These are phyloP conservation scores for Colossoma macropomum DNA, from an alignment of 2,113 vertebrate species.

Conservation along the genomic window DNA sequence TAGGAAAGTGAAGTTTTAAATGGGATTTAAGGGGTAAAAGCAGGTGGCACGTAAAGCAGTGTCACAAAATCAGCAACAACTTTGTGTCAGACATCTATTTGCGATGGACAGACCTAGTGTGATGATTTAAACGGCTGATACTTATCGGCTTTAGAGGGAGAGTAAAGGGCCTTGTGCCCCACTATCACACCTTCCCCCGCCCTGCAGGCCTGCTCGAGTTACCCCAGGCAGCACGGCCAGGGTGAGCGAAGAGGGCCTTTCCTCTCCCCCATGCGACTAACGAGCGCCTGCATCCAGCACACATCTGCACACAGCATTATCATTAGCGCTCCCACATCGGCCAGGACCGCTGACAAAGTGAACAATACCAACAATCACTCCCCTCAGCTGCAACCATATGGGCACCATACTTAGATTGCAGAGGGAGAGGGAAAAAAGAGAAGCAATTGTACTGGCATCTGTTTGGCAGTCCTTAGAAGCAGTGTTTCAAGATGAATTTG, in stretches of 20 bases:
- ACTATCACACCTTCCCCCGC: no score
- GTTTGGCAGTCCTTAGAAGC: slow-evolving; percentile 73
- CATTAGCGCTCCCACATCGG: slow-evolving; percentile 77
- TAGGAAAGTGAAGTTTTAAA: no score
- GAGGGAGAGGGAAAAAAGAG: slow-evolving; percentile 53
- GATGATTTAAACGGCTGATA: neutral
- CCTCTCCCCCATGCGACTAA: slow-evolving; percentile 33
- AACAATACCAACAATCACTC: slow-evolving; percentile 83
- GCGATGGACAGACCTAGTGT: neutral
- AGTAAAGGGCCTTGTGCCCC: neutral
- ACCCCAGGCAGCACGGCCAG: slow-evolving; percentile 18
- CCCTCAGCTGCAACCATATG: slow-evolving; percentile 83
- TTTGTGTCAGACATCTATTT: no score
- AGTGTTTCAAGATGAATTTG: slow-evolving; percentile 69
- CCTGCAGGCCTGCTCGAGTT: neutral
- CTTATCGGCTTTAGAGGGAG: neutral
- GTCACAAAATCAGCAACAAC: neutral
- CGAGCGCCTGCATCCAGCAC: slow-evolving; percentile 51
- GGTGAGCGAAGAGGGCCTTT: neutral
- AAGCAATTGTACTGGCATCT: slow-evolving; percentile 77
- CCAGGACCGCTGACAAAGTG: slow-evolving; percentile 83
- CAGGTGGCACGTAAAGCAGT: no score
- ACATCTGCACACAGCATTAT: slow-evolving; percentile 84
- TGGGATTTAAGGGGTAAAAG: no score
- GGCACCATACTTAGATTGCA: slow-evolving; percentile 76